These are phyloP conservation scores for Lamellibrachia satsuma DNA, from an alignment of 2,888 invertebrate species.

Conservation along the genomic window DNA sequence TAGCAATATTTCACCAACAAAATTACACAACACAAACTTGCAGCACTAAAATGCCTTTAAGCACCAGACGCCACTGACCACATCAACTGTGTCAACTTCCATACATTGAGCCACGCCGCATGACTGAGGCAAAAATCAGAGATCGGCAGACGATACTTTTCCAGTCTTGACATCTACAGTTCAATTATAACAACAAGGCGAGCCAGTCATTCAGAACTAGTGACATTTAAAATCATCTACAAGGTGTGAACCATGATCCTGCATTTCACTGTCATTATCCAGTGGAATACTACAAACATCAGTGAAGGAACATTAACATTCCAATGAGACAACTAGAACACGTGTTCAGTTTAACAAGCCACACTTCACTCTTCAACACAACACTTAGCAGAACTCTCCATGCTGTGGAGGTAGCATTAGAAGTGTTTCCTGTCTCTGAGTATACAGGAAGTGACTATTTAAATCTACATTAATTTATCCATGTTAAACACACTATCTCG, in stretches of 20 bases:
- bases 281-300: background rate
- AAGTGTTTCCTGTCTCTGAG: background rate
- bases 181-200: background rate
- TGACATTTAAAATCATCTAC: background rate
- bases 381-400: background rate
- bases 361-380: background rate
- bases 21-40: constrained; percentile 5
- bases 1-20: constrained; percentile 6
- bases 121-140: constrained; percentile 1
- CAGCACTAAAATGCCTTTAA: constrained; percentile 2
- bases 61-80: constrained; percentile 6
- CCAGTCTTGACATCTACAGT: constrained; percentile 9
- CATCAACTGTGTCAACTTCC: constrained; percentile 1
- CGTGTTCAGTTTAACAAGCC: background rate
- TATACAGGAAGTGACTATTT: background rate
- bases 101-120: background rate
- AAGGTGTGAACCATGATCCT: background rate
- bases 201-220: background rate
- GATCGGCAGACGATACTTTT: background rate
- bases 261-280: background rate
- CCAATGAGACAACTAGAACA: background rate
- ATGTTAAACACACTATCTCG: background rate
- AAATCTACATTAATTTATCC: background rate
- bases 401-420: background rate
- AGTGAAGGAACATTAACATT: background rate